These are phyloP conservation scores for Oryzias sinensis DNA, from an alignment of 2,797 vertebrate genomes.

Conservation along the genomic window DNA sequence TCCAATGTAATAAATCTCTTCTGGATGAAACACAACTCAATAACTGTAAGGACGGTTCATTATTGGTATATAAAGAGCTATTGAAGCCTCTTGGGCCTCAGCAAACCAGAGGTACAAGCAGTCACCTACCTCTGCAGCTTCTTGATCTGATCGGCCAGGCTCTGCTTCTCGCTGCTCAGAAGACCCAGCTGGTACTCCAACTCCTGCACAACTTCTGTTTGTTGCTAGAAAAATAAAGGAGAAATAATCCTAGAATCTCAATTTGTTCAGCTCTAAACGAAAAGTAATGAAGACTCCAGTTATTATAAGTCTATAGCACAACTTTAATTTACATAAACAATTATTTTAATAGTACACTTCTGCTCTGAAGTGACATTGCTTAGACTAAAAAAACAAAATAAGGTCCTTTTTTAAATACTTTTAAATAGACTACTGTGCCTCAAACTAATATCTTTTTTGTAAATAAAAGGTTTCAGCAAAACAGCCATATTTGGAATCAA, in stretches of 20 bases:
- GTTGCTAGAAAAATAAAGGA: constrained; percentile 65
- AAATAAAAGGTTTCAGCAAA: no score
- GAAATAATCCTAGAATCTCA: not conserved
- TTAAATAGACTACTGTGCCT: no score
- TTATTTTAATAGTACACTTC: not conserved
- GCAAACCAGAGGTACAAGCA: not conserved
- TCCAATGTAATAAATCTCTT: not conserved
- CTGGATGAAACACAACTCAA: not conserved
- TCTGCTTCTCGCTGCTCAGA: constrained; percentile 91
- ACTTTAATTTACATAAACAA: not conserved
- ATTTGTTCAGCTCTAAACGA: not conserved
- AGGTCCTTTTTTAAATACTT: no score
- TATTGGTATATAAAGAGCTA: no score
- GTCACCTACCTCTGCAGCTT: constrained; percentile 89
- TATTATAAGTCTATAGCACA: no score
- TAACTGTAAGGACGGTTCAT: no score
- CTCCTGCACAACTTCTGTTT: constrained; percentile 89
- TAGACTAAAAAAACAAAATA: no score
- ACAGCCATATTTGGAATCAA: no score
- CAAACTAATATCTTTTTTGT: no score
- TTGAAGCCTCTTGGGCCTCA: not conserved
- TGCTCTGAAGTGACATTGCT: no score
- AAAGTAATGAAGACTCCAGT: not conserved
- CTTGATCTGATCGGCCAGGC: constrained; percentile 90
- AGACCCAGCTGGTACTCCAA: constrained; percentile 94